Evolutionary conservation across 2,888 invertebrate genomes (phyloP), one percentile per base, ranked within the genome.

Genomic region (Ernsta delagoae): DNA sequence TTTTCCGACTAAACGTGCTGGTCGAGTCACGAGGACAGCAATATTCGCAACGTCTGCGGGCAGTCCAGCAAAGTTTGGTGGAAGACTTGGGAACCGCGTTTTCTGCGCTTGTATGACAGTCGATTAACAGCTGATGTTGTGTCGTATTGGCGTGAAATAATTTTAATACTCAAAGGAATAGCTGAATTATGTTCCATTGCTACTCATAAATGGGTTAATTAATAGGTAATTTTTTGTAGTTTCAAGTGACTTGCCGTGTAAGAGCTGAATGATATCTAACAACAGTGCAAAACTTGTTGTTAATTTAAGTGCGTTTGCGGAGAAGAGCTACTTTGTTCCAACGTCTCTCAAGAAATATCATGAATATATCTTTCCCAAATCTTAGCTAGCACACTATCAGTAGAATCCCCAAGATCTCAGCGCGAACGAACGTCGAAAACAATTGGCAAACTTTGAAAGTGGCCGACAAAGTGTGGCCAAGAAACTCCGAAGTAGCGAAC

Each of bases 371-470:
- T 39, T 39, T 36, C n/a, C 12, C 0, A 57, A 57, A n/a, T 36
- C 6, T 57, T 36, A 45, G 62, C 62, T 12, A 62, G 62, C 41
- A 5, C 11, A 3, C 62, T 16, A 36, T 68, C 36, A 50, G 12
- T 3, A 24, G 8, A 57, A 48, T 48, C 31, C 62, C 31, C 31
- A 24, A 56, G 61, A 56, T 62, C 67, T 62, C 48, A 48, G 60
- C 48, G 50, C 41, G 68, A 63, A 68, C 57, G 50, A 69, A 69
- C 63, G 63, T 59, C 68, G 68, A 63, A 69, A 69, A 69, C 68
- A 69, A 69, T 69, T 69, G 68, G 68, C 59, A 8, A 63, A 69
- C 57, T 69, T 69, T 59, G 63, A 59, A 69, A 69, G 68, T 69
- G 68, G 63, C 57, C 62, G 62, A 39, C 68, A n/a, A 53, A 59